Evolutionary conservation across 2,888 invertebrate species (phyloP).

Genomic region (Rugalucina vietnamica): DNA sequence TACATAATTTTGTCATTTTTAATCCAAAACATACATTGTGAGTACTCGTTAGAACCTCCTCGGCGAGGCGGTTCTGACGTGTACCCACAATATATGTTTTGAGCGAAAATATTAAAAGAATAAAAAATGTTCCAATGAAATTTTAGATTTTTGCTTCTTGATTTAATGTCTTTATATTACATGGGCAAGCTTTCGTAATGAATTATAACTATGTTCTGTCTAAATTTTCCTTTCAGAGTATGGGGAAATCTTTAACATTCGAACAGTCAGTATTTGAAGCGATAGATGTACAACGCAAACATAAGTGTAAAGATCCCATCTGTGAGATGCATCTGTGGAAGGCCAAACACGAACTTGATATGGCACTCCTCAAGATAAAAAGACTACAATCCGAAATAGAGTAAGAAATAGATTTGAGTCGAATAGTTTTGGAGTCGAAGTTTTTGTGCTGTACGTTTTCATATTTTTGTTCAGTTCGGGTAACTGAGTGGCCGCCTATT

Average conservation of each 20-base stretch:
- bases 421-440: background rate
- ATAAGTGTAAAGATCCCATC: conserved; percentile 89
- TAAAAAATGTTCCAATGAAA: too few relatives aligned
- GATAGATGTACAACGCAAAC: conserved; percentile 90
- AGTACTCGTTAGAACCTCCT: too few relatives aligned
- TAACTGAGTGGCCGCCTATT: background rate
- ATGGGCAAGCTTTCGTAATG: too few relatives aligned
- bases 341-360: conserved; percentile 94
- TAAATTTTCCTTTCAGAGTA: conserved; percentile 85
- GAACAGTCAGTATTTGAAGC: conserved; percentile 92
- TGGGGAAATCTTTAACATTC: conserved; percentile 92
- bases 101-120: too few relatives aligned
- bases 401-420: conserved; percentile 58
- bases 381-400: conserved; percentile 92
- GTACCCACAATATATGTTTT: too few relatives aligned
- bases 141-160: too few relatives aligned
- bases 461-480: background rate
- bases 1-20: too few relatives aligned
- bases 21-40: too few relatives aligned
- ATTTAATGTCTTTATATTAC: too few relatives aligned
- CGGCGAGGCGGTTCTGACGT: too few relatives aligned
- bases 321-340: conserved; percentile 89
- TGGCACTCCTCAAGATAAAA: conserved; percentile 92
- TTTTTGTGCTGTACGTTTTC: background rate
- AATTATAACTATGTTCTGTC: too few relatives aligned